These are phyloP conservation scores for Gnathonemus longibarbis DNA, from an alignment of 2,113 vertebrate species.

Conservation along the genomic window DNA sequence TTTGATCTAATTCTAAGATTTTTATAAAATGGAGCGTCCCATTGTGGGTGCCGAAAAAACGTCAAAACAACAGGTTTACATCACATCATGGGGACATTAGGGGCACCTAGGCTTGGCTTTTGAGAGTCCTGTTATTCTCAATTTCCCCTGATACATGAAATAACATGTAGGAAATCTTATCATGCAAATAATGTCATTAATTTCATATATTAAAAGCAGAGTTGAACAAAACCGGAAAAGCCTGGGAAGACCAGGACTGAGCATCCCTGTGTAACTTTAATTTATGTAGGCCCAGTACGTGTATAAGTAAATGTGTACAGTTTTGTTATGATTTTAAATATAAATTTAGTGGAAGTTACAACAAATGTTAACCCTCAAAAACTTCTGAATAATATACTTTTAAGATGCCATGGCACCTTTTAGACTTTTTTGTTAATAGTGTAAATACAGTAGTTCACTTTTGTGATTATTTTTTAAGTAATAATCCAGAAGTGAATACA, in stretches of 20 bases:
- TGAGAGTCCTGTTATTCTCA: background rate
- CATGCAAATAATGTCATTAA: background rate
- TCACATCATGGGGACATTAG: background rate
- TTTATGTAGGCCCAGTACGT: background rate
- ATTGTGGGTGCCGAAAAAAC: background rate
- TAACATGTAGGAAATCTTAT: background rate
- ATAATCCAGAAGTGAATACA: background rate
- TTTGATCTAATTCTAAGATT: background rate
- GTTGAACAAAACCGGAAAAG: background rate
- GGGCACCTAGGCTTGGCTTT: background rate
- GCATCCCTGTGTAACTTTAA: background rate
- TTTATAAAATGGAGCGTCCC: background rate
- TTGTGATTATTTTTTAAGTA: background rate
- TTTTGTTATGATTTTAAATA: background rate
- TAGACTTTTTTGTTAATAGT: background rate
- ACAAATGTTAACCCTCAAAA: background rate
- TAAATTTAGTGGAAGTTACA: background rate
- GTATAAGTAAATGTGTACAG: background rate
- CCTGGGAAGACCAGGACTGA: background rate
- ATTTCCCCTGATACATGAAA: background rate
- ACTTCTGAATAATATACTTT: conserved; percentile 20
- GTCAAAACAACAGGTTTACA: background rate
- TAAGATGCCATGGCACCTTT: conserved; percentile 66
- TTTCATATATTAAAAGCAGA: background rate
- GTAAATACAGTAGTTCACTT: background rate